A percentile compares a stretch with the other conserved stretches of the same genome.
Evolutionary conservation across 2,113 vertebrate genomes (phyloP).

Genomic region (Percopsis transmontana): DNA sequence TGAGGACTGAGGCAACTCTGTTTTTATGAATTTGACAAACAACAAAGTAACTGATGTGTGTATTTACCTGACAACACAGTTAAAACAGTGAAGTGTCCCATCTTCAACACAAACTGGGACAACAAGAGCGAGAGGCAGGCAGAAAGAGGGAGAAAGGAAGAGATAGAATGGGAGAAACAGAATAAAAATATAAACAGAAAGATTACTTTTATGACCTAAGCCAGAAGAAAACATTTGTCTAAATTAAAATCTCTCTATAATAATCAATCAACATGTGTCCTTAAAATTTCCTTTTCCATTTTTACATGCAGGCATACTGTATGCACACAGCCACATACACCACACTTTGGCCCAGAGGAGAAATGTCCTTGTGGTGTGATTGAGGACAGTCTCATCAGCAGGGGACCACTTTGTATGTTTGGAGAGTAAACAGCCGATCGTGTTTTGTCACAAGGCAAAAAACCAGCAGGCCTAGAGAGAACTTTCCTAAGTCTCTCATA

Average conservation of each 20-base stretch:
- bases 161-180: slow-evolving; percentile 13
- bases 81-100: slow-evolving; percentile 63
- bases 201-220: too few relatives aligned
- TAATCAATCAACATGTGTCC: slow-evolving; percentile 18
- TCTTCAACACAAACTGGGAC: slow-evolving; percentile 52
- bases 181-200: background rate
- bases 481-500: slow-evolving; percentile 24
- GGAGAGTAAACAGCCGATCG: slow-evolving; percentile 64
- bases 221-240: too few relatives aligned
- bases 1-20: too few relatives aligned
- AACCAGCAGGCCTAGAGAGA: slow-evolving; percentile 48
- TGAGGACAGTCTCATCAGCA: slow-evolving; percentile 55
- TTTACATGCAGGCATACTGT: background rate
- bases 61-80: slow-evolving; percentile 74
- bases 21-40: too few relatives aligned
- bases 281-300: background rate
- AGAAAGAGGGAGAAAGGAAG: background rate
- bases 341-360: slow-evolving; percentile 36
- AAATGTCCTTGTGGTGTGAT: slow-evolving; percentile 53
- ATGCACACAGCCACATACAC: slow-evolving; percentile 9
- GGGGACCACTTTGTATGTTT: slow-evolving; percentile 70
- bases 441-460: slow-evolving; percentile 50
- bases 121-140: slow-evolving; percentile 23
- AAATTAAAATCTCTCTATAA: too few relatives aligned
- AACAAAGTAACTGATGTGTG: background rate